Base-by-base conservation (phyloP, 2,888 invertebrate species). In the Clanis bilineata region DNA sequence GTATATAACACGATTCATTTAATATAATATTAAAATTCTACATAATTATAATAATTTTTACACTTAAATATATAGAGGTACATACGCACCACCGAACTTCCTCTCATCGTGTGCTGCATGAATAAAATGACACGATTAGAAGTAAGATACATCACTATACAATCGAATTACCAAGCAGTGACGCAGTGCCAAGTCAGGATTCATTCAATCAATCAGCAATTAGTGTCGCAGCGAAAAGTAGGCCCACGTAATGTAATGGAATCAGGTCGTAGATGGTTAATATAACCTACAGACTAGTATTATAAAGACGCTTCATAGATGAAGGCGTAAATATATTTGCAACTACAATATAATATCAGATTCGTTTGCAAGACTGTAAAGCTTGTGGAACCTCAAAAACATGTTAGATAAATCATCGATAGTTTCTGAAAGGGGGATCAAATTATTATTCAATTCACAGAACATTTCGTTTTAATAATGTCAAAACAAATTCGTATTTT, bases 1-100 rank as follows among this genome's bases (percentile, higher is more conserved):
- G n/a, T n/a, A n/a, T n/a, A n/a, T n/a, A n/a, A n/a, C n/a, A n/a
- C n/a, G n/a, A n/a, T n/a, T n/a, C n/a, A n/a, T n/a, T n/a, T n/a
- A n/a, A 47, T 47, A 3, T 12, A 45, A 45, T 45, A 25, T 12
- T 39, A 41, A 41, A 18, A 45, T 45, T 12, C n/a, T n/a, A n/a
- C n/a, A n/a, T n/a, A n/a, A n/a, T n/a, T n/a, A n/a, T n/a, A n/a
- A n/a, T n/a, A n/a, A n/a, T n/a, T n/a, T n/a, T n/a, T n/a, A n/a
- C n/a, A n/a, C n/a, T n/a, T n/a, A n/a, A n/a, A n/a, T n/a, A n/a
- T n/a, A n/a, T n/a, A n/a, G n/a, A n/a, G n/a, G n/a, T n/a, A n/a
- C 21, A 51, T 51, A 51, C 51, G 18, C 28, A 51, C 51, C 51
- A 18, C 51, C 51, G 3, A 51, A 28, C 28, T 51, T 51, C 10